Conservation (phyloP, 2,888 invertebrate genomes). For the Cecidostiba fungosa region DNA sequence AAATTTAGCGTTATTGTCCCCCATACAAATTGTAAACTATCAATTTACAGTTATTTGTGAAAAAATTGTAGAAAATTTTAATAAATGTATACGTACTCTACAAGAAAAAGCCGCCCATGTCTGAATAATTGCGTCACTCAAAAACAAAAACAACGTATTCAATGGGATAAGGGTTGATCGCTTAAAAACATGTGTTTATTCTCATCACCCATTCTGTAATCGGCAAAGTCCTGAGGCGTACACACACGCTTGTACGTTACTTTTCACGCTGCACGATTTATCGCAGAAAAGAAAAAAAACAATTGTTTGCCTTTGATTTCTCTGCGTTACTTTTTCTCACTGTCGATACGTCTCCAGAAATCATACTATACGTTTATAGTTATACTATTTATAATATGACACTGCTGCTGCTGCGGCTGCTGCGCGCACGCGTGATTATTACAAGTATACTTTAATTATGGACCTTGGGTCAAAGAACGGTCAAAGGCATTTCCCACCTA, state of each 20-base stretch:
- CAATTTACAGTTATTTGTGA: neutral
- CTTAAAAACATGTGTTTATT: conserved; percentile 45
- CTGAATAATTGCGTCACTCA: conserved; percentile 31
- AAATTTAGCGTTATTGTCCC: neutral
- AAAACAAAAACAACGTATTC: conserved; percentile 54
- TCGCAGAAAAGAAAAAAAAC: conserved; percentile 63
- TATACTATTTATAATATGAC: conserved; percentile 73
- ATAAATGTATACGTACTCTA: neutral
- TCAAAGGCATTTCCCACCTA: conserved; percentile 73
- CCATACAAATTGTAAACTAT: neutral
- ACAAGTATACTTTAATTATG: conserved; percentile 69
- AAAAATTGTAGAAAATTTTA: neutral
- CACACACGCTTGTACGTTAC: conserved; percentile 15
- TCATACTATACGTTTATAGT: conserved; percentile 67
- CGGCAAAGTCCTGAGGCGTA: conserved; percentile 40
- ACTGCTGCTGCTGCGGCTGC: conserved; percentile 64
- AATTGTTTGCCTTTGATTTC: conserved; percentile 64
- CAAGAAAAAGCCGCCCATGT: conserved; percentile 56
- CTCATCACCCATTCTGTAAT: conserved; percentile 36
- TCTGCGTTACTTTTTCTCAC: conserved; percentile 46
- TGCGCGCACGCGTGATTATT: conserved; percentile 51
- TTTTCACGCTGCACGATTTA: conserved; percentile 37
- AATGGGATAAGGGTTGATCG: conserved; percentile 38
- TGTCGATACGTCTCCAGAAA: conserved; percentile 62
- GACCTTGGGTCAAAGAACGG: conserved; percentile 69